These are phyloP conservation scores for Caenorhabditis sp. DNA, from an alignment of 2,888 invertebrate genomes.

Conservation along the genomic window DNA sequence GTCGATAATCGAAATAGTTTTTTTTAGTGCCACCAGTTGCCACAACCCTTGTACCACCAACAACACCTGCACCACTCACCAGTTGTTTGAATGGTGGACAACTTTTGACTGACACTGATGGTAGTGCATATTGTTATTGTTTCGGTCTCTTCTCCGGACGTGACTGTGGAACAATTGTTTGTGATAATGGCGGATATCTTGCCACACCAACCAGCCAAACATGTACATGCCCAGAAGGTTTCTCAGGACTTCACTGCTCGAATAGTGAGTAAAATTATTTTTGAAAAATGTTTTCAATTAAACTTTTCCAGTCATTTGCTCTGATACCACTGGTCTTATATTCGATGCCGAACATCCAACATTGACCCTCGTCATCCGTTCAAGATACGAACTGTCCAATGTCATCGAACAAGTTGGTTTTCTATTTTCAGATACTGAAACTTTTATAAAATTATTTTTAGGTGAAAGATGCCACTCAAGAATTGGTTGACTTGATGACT, in stretches of 20 bases:
- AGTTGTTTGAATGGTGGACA: constrained; percentile 51
- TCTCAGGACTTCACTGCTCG: constrained; percentile 54
- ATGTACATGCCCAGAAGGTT: constrained; percentile 48
- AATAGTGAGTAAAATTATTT: constrained; percentile 15
- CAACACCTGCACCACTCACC: constrained; percentile 35
- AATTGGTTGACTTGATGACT: constrained; percentile 25
- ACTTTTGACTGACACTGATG: constrained; percentile 37
- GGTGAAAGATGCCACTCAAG: constrained; percentile 11
- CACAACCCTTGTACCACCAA: constrained; percentile 22
- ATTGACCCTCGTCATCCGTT: constrained; percentile 53
- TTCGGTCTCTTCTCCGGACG: constrained; percentile 44
- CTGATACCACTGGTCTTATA: constrained; percentile 36
- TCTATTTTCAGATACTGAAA: too few species aligned
- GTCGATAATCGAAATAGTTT: background rate
- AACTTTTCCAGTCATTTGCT: constrained; percentile 46
- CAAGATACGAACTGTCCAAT: constrained; percentile 32
- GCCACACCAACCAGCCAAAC: constrained; percentile 15
- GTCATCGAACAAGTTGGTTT: constrained; percentile 45
- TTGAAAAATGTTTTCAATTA: background rate
- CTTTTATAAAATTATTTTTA: background rate
- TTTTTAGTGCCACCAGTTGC: constrained; percentile 35
- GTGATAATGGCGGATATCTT: constrained; percentile 50
- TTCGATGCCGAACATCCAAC: constrained; percentile 56
- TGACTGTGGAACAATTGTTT: constrained; percentile 47
- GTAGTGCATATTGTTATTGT: constrained; percentile 50